Conservation (phyloP, 2,797 vertebrate genomes). For the Cercopithecus petaurista region DNA sequence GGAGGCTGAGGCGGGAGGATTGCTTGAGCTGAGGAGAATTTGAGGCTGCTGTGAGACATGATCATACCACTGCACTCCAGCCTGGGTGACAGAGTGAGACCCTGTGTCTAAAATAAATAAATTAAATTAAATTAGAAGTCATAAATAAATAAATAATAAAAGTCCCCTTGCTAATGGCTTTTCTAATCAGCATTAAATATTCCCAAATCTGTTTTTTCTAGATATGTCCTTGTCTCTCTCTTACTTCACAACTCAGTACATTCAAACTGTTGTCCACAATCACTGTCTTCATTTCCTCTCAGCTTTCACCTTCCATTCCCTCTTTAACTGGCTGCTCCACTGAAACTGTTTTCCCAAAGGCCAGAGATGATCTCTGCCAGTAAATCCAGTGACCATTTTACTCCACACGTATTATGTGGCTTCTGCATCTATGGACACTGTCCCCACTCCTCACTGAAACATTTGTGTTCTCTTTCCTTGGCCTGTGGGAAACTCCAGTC, state of each 20-base stretch:
- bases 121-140: not conserved
- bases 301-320: not conserved
- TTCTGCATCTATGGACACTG: not conserved
- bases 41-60: not conserved
- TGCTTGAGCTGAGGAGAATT: not conserved
- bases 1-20: not conserved
- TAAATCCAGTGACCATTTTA: not conserved
- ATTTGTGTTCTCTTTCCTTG: not conserved
- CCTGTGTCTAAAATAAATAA: not conserved
- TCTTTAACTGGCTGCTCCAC: not conserved
- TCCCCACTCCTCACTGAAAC: not conserved
- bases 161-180: not conserved
- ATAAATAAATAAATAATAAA: not conserved
- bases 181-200: not conserved
- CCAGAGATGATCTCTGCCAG: not conserved
- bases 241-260: not conserved
- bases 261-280: not conserved
- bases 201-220: not conserved
- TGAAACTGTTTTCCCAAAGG: not conserved
- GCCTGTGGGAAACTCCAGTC: not conserved
- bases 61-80: not conserved
- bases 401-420: not conserved
- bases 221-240: not conserved
- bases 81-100: not conserved
- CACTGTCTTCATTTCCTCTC: not conserved